Evolutionary conservation across 1,140 invertebrate species (phyloP), one percentile per base, ranked within the genome.

Genomic region (Drosophila burlai): DNA sequence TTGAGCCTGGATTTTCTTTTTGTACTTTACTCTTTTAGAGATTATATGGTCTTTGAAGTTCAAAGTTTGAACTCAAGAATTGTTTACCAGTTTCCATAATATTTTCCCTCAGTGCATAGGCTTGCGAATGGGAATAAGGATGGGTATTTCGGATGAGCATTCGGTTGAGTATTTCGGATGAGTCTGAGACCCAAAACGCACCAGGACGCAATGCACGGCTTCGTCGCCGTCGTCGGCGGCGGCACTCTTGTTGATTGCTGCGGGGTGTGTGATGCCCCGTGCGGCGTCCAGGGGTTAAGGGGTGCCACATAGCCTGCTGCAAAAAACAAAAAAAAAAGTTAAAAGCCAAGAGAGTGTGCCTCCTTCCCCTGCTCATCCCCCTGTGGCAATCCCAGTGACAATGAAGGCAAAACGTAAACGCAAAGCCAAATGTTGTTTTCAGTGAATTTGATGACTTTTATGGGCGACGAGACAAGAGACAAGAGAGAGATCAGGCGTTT

Each of bases 381-480:
- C 29, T 40, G 58, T n/a, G 34, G 36, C 66, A 59, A 63, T 64
- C 58, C 58, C 73, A 60, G 75, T 85, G 85, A 90, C 82, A 91
- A 90, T 90, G 81, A 90, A 82, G 76, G 81, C 76, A 85, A 85
- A 89, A 79, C 69, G 79, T 90, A 89, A 89, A 84, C 78, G 81
- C 69, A 90, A 89, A 90, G 85, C 85, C 86, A 90, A 90, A 90
- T 90, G 85, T 90, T 90, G 86, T 90, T 90, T 91, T 91, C 83
- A 91, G 89, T 91, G 87, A 91, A 91, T 91, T 91, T 91, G 87
- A 91, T 91, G 87, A 87, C 87, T 91, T 91, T 91, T 91, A 89
- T 91, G 78, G 83, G 83, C 87, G 83, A 76, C 77, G 76, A 79
- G 89, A 87, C 86, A 90, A 90, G 83, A 87, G 83, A 91, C 86